Base-by-base conservation (phyloP, 2,888 invertebrate species). In the Morpho achilles region DNA sequence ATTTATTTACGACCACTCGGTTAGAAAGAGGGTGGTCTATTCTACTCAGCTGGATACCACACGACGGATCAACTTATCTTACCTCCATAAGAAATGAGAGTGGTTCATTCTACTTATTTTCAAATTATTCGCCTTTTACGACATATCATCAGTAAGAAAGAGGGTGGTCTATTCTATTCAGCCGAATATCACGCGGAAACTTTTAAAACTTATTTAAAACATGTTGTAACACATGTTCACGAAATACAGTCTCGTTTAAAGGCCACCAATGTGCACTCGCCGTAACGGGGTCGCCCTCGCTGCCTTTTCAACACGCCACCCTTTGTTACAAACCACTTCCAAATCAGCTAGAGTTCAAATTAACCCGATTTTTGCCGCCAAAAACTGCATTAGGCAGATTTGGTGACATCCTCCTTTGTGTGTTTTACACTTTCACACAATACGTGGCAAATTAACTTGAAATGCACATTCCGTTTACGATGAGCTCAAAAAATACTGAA, bases 241-340 rank as follows among this genome's bases (percentile, higher is more conserved):
- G n/a, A 56, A 52, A 51, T 43, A 44, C 9, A 49, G 10, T 7
- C 41, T 9, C 49, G 44, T 60, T 50, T 41, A 42, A 44, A 57
- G 43, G 50, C 43, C 50, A 53, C 54, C 47, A 50, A 52, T 63
- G 60, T 60, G 56, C 55, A 58, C 56, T 48, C 53, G 40, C 44
- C 56, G 58, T 60, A 58, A 58, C 53, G 58, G 50, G 60, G 58
- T 45, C 60, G 46, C 57, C 59, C 52, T 54, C 54, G 42, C 50
- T 56, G 56, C 58, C 59, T 59, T 60, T 64, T 64, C 61, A 62
- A 45, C 48, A 54, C 57, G 53, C 5, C 5, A 47, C 60, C 54
- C 49, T 55, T 50, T 55, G 49, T 43, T n/a, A 42, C 32, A 16
- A 55, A 49, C 55, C 16, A 32, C 43, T 49, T 55, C 42, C 55